phyloP scores from a whole-genome alignment of 2,113 vertebrate genomes.

The Ceyx cyanopectus region DNA sequence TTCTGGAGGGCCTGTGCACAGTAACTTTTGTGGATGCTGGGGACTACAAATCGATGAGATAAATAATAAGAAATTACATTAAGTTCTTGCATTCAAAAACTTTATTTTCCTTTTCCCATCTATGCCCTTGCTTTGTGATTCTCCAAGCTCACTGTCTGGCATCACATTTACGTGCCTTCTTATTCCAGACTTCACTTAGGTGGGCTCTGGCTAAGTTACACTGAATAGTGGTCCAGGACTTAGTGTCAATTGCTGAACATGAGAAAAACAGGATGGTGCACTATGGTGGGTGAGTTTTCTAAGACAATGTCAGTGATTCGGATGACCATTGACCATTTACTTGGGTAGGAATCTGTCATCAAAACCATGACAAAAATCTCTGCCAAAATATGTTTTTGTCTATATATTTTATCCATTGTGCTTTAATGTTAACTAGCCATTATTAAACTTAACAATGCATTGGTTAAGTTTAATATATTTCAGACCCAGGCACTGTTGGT shows the following conservation, averaged over 20 bases:
- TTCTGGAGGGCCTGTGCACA: conserved; percentile 12
- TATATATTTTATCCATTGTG: conserved; percentile 62
- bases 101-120: neutral
- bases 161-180: neutral
- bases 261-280: neutral
- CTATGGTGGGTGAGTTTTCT: neutral
- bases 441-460: conserved; percentile 65
- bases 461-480: conserved; percentile 64
- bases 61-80: conserved; percentile 11
- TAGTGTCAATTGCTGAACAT: neutral
- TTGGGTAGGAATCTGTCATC: neutral
- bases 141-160: neutral
- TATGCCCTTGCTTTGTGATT: neutral
- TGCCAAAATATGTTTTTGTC: conserved; percentile 59
- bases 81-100: neutral
- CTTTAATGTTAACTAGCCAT: conserved; percentile 56
- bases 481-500: conserved; percentile 43
- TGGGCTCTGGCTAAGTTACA: neutral
- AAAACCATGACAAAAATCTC: conserved; percentile 14
- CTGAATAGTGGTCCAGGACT: neutral
- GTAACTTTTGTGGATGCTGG: conserved; percentile 19
- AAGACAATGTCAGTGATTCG: neutral
- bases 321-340: neutral
- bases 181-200: neutral
- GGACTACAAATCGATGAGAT: conserved; percentile 12